Evolutionary conservation across 30 jellyfish, hydroid and myxozoan species (phyloP).

Genomic region (Cassiopea xamachana): DNA sequence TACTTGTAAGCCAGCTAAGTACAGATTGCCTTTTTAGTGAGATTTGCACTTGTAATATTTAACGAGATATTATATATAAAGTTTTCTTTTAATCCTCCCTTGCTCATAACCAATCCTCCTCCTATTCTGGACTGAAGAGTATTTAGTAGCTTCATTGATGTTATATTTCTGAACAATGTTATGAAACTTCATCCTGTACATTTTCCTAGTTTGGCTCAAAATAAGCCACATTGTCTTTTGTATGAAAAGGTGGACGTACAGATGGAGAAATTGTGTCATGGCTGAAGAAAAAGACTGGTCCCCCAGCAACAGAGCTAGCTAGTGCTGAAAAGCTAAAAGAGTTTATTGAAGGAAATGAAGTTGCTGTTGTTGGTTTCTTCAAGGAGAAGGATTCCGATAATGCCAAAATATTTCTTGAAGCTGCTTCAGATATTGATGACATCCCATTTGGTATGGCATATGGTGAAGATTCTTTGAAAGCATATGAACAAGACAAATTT

Average conservation of each 20-base stretch:
- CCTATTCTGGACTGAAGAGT: too few species aligned
- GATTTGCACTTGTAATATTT: too few species aligned
- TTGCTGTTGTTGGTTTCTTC: conserved; percentile 96
- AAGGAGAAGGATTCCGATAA: conserved; percentile 78
- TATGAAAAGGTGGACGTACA: conserved; percentile 91
- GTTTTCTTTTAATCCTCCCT: too few species aligned
- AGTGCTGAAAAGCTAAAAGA: conserved; percentile 87
- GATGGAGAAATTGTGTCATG: conserved; percentile 89
- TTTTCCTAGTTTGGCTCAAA: background rate
- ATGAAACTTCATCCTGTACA: background rate
- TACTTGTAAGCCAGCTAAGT: too few species aligned
- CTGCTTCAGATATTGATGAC: conserved; percentile 89
- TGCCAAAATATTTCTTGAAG: conserved; percentile 84
- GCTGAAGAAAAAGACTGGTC: conserved; percentile 99
- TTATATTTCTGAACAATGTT: too few species aligned
- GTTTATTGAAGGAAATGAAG: conserved; percentile 87
- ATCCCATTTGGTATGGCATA: conserved; percentile 83
- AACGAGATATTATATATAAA: too few species aligned
- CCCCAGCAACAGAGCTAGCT: conserved; percentile 83
- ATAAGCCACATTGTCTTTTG: background rate
- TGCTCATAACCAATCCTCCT: too few species aligned
- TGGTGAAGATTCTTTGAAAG: conserved; percentile 42
- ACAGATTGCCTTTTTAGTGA: too few species aligned
- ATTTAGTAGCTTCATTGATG: too few species aligned
- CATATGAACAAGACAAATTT: conserved; percentile 79